A percentile compares a stretch with the other conserved stretches of the same genome.
These are phyloP conservation scores for Chaetoderma sp. DNA, from an alignment of 2,888 invertebrate species.

Conservation along the genomic window DNA sequence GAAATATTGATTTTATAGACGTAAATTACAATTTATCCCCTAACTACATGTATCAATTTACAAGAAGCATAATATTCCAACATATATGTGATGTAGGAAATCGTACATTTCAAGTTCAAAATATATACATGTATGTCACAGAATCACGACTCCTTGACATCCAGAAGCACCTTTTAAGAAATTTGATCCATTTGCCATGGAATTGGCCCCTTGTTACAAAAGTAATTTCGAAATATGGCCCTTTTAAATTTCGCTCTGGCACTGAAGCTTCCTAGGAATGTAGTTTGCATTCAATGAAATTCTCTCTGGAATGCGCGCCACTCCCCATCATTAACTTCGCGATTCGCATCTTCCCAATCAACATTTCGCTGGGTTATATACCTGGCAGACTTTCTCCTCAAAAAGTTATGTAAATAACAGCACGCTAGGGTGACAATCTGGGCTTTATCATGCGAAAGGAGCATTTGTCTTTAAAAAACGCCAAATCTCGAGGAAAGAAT, in stretches of 20 bases:
- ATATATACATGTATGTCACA: no score
- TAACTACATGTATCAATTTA: no score
- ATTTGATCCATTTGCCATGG: constrained; percentile 6
- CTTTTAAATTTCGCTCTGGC: not conserved
- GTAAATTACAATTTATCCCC: no score
- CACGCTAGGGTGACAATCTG: constrained; percentile 14
- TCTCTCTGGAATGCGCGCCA: constrained; percentile 5
- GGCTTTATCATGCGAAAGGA: constrained; percentile 17
- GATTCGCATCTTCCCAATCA: constrained; percentile 22
- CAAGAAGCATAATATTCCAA: no score
- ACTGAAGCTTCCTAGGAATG: not conserved
- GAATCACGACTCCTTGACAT: no score
- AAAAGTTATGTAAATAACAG: constrained; percentile 24
- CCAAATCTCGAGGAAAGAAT: constrained; percentile 20
- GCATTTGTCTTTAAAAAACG: constrained; percentile 13
- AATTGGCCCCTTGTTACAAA: constrained; percentile 1
- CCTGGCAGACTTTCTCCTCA: constrained; percentile 4
- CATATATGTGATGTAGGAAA: no score
- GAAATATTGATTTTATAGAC: no score
- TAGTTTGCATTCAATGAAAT: constrained; percentile 4
- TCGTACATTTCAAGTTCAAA: no score
- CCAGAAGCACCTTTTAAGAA: no score
- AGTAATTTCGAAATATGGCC: not conserved
- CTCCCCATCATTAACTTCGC: constrained; percentile 1
- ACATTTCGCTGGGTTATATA: constrained; percentile 10